Conservation (phyloP, 2,888 invertebrate genomes). For the Sinodicranocentrus sp. region DNA sequence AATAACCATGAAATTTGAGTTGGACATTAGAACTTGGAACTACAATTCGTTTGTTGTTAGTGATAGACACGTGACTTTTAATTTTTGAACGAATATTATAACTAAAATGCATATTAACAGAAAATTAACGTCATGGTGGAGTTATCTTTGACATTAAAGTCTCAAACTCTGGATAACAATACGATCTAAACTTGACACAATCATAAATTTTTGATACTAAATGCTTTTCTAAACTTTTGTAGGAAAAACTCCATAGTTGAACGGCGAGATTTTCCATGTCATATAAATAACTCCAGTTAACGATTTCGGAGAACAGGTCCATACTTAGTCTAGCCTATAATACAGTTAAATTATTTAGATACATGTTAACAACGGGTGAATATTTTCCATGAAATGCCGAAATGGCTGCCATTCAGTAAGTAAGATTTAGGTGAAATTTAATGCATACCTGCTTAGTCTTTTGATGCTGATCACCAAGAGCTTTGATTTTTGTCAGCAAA, state of each 20-base stretch:
- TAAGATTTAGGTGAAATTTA: no score
- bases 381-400: no score
- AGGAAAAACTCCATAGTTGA: slow-evolving; percentile 90
- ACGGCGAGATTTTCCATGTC: slow-evolving; percentile 84
- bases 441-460: slow-evolving; percentile 82
- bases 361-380: no score
- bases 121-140: no score
- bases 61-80: no score
- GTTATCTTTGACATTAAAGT: slow-evolving; percentile 2
- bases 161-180: slow-evolving; percentile 57
- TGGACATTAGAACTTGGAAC: no score
- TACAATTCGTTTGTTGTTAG: no score
- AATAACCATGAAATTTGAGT: no score
- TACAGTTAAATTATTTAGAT: no score
- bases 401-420: no score
- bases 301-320: slow-evolving; percentile 80
- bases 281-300: slow-evolving; percentile 79
- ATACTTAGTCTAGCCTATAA: slow-evolving; percentile 84
- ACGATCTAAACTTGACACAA: slow-evolving; percentile 62
- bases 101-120: no score
- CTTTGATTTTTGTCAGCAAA: slow-evolving; percentile 85
- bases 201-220: slow-evolving; percentile 78
- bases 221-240: slow-evolving; percentile 84
- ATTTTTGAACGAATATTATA: no score
- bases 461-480: slow-evolving; percentile 84